These are phyloP conservation scores for Ophioninae sp. DNA, from an alignment of 2,888 invertebrate genomes.

Conservation along the genomic window DNA sequence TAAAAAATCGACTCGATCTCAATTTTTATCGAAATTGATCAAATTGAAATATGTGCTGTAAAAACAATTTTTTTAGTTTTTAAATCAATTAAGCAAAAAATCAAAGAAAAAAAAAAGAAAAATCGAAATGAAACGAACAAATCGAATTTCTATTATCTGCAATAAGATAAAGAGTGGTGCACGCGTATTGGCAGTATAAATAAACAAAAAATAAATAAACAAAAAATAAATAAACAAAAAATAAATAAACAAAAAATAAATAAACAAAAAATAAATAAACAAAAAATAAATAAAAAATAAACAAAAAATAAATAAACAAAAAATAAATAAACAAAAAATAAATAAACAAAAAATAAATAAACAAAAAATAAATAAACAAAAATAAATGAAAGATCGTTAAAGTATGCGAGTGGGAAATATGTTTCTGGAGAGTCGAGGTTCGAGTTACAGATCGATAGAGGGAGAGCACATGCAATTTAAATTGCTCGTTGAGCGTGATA, in stretches of 20 bases:
- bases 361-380: too few relatives aligned
- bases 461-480: neutral
- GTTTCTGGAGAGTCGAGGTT: neutral
- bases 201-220: conserved; percentile 18
- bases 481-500: neutral
- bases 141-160: too few relatives aligned
- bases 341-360: neutral
- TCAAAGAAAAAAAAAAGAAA: neutral
- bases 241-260: too few relatives aligned
- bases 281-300: too few relatives aligned
- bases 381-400: neutral
- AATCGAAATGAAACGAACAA: neutral
- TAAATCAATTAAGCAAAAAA: neutral
- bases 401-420: neutral
- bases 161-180: neutral
- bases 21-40: neutral
- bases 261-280: too few relatives aligned
- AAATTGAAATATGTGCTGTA: too few relatives aligned
- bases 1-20: neutral
- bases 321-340: too few relatives aligned
- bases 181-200: neutral
- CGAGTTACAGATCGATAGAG: conserved; percentile 39
- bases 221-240: too few relatives aligned
- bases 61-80: neutral
- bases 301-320: too few relatives aligned